Conservation (phyloP, 2,888 invertebrate species). For the Pandemis cinnamomeana region DNA sequence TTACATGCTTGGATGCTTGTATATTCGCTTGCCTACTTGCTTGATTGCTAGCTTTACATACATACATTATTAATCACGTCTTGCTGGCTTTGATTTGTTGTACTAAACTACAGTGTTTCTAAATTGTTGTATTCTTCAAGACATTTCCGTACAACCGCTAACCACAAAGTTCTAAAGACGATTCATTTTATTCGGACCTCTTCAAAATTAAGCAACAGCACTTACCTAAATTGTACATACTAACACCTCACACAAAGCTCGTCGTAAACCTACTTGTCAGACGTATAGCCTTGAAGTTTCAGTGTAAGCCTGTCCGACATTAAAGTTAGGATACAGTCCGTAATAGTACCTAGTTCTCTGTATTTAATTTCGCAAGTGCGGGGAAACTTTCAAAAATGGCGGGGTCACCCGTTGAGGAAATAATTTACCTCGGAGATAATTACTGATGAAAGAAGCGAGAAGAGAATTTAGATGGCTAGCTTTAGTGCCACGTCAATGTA, state of each 20-base stretch:
- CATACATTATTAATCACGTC: too few relatives aligned
- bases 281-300: constrained; percentile 46
- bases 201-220: constrained; percentile 13
- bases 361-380: constrained; percentile 18
- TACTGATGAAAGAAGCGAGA: constrained; percentile 42
- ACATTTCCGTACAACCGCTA: constrained; percentile 16
- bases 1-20: too few relatives aligned
- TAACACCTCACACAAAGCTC: constrained; percentile 8
- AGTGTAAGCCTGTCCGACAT: background rate
- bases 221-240: constrained; percentile 5
- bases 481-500: too few relatives aligned
- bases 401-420: constrained; percentile 44
- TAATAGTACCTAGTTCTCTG: background rate
- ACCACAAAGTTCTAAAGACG: constrained; percentile 15
- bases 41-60: too few relatives aligned
- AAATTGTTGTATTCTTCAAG: constrained; percentile 12
- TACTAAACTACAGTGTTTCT: constrained; percentile 11
- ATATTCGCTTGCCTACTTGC: too few relatives aligned
- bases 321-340: background rate
- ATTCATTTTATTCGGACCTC: constrained; percentile 14
- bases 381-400: constrained; percentile 37
- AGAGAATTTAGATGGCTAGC: background rate
- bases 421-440: constrained; percentile 51
- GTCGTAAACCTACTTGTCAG: constrained; percentile 53
- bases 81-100: background rate